Percentiles rank a stretch among this genome's conserved stretches.
phyloP scores from a whole-genome alignment of 2,888 invertebrate genomes.

The Acholoe squamosa region DNA sequence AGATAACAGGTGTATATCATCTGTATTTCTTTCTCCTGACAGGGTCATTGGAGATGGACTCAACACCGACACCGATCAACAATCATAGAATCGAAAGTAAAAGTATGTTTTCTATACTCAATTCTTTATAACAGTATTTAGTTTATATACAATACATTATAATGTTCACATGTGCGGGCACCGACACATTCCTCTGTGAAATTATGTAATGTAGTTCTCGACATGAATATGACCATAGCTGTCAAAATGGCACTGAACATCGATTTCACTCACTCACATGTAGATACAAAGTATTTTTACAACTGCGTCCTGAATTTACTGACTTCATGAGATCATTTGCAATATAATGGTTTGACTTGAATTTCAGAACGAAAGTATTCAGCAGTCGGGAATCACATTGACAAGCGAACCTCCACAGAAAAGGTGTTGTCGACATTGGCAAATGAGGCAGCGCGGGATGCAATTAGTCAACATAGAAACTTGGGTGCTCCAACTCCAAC shows the following conservation, averaged over 20 bases:
- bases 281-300: no score
- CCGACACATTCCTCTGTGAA: no score
- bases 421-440: constrained; percentile 80
- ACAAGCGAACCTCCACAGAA: constrained; percentile 79
- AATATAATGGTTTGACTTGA: no score
- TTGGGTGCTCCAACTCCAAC: constrained; percentile 72
- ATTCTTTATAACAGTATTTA: no score
- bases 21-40: constrained; percentile 42
- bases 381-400: constrained; percentile 71
- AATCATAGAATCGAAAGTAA: constrained; percentile 82
- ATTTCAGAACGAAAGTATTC: constrained; percentile 74
- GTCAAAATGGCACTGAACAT: no score
- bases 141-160: not conserved
- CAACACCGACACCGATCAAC: constrained; percentile 77
- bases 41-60: constrained; percentile 94
- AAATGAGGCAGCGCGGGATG: constrained; percentile 79
- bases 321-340: no score
- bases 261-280: no score
- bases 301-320: no score
- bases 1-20: not conserved
- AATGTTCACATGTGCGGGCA: no score
- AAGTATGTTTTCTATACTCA: constrained; percentile 71
- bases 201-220: no score
- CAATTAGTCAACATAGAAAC: constrained; percentile 58
- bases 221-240: no score